phyloP scores from a whole-genome alignment of 2,888 invertebrate genomes.

The Amphipoea lucens region DNA sequence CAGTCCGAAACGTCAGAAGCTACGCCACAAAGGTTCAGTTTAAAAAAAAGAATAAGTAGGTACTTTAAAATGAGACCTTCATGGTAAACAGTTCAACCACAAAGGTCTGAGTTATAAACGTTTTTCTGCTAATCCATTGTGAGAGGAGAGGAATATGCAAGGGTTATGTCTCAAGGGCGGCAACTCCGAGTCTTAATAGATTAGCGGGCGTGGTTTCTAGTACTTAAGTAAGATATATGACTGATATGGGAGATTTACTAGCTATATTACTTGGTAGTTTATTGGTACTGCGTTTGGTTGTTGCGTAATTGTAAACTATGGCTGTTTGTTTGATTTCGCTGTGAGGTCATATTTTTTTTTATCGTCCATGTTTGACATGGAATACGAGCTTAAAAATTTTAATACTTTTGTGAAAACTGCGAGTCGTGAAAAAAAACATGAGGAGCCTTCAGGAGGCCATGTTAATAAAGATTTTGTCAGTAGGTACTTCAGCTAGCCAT shows the following conservation, averaged over 20 bases:
- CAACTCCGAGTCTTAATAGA: slow-evolving; percentile 55
- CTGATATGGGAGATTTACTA: slow-evolving; percentile 57
- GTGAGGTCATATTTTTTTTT: too few relatives aligned
- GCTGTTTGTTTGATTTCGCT: background rate
- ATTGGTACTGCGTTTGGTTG: slow-evolving; percentile 19
- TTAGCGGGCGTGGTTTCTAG: slow-evolving; percentile 57
- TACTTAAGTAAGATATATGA: slow-evolving; percentile 59
- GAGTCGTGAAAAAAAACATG: background rate
- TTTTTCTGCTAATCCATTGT: slow-evolving; percentile 55
- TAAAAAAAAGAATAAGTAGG: background rate
- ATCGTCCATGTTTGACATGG: background rate
- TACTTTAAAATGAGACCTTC: slow-evolving; percentile 9
- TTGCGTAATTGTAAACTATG: slow-evolving; percentile 16
- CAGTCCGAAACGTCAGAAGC: slow-evolving; percentile 2
- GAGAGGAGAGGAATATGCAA: slow-evolving; percentile 50
- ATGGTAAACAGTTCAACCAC: slow-evolving; percentile 32
- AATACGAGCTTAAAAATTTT: background rate
- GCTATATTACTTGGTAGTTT: slow-evolving; percentile 29
- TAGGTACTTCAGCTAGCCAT: background rate
- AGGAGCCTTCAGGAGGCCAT: background rate
- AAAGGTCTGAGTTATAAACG: slow-evolving; percentile 34
- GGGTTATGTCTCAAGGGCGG: slow-evolving; percentile 55
- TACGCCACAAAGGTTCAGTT: slow-evolving; percentile 7
- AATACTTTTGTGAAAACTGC: background rate
- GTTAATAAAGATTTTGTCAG: background rate